A percentile compares a stretch with the other conserved stretches of the same genome.
Conservation (phyloP, 2,797 vertebrate genomes). For the Pseudochromis fuscus region DNA sequence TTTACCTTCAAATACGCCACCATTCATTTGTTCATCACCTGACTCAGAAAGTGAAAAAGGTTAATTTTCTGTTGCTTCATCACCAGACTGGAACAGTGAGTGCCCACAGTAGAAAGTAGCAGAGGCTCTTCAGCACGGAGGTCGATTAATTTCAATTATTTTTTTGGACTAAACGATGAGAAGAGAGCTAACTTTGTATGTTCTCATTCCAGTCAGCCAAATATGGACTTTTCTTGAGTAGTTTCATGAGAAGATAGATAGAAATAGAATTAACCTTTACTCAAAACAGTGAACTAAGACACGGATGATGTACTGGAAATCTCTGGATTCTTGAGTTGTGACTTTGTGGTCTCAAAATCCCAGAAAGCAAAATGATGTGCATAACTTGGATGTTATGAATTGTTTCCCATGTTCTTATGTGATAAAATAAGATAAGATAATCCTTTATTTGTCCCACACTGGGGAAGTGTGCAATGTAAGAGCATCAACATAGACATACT, state of each 20-base stretch:
- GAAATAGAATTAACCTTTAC: background rate
- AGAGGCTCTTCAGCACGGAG: background rate
- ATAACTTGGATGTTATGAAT: background rate
- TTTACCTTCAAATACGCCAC: background rate
- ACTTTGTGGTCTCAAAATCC: slow-evolving; percentile 22
- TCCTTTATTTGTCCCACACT: too few relatives aligned
- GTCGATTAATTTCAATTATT: too few relatives aligned
- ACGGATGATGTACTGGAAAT: background rate
- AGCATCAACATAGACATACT: too few relatives aligned
- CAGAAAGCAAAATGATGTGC: slow-evolving; percentile 11
- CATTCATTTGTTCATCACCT: background rate
- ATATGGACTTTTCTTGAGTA: slow-evolving; percentile 2
- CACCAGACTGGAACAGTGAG: background rate
- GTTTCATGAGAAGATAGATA: slow-evolving; percentile 12
- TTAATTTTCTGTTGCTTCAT: slow-evolving; percentile 1
- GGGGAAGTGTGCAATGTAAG: too few relatives aligned
- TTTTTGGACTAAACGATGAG: slow-evolving; percentile 5
- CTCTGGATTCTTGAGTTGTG: slow-evolving; percentile 42
- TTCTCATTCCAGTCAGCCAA: background rate
- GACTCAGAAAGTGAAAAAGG: background rate
- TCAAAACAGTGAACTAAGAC: background rate
- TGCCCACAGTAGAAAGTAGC: background rate
- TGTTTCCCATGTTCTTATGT: slow-evolving; percentile 52
- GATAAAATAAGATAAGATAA: too few relatives aligned
- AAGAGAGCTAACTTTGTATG: background rate